Evolutionary conservation across 2,113 vertebrate genomes (phyloP), one percentile per base, ranked within the genome.

Genomic region (Alligator mississippiensis): DNA sequence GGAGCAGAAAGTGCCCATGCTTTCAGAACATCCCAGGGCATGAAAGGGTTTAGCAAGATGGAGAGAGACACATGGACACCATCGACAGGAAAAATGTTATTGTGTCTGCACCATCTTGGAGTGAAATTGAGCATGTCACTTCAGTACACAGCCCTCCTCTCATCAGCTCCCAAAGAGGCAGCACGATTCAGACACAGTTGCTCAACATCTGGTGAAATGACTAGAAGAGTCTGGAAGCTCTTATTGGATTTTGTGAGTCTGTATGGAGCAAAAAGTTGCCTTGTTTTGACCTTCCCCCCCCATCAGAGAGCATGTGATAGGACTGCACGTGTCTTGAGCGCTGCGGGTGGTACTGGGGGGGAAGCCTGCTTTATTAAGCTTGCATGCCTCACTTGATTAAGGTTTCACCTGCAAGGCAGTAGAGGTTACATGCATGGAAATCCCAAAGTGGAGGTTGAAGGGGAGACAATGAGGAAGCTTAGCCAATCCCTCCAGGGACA

Each of bases 51-150:
- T 85, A 94, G 88, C 61, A 82, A 92, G 82, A 28, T 86, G 78
- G 81, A 28, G 74, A 80, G 85, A 93, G 95, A 96, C 95, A 96
- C 96, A 95, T 95, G 96, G 95, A 92, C 5, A 15, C 93, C 96
- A 94, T 96, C 95, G 90, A 93, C 76, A 84, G 93, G 75, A 92
- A 88, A 93, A 93, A 92, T n/a, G 93, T 94, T 89, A 24, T 84
- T 70, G 95, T 95, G 96, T 95, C 93, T 76, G 95, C 92, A 92
- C 80, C 95, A 89, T 96, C 96, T 96, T 78, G 6, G 93, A 89
- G 92, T 92, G 95, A 94, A 97, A 96, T 96, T 82, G 95, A 97
- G 96, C 96, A 76, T 94, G 94, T 92, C 94, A 57, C 92, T n/a
- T 55, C 18, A 0, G 96, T 60, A 89, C 93, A 92, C 96, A 95